These are phyloP conservation scores for Hipposideros larvatus DNA, from an alignment of 2,797 vertebrate species.

Conservation along the genomic window DNA sequence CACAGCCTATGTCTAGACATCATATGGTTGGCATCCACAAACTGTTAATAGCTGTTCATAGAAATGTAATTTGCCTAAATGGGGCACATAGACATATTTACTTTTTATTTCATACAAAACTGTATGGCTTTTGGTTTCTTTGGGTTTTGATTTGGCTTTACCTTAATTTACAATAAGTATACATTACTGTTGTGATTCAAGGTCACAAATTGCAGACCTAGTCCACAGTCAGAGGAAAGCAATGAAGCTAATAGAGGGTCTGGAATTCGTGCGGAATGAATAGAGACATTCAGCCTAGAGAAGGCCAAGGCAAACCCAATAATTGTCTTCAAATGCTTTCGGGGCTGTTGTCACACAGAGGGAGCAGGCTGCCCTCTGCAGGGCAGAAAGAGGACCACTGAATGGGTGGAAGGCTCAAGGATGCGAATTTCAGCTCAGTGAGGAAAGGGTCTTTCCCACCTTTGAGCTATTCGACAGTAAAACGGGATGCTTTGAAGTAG, in stretches of 20 bases:
- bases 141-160: neutral
- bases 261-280: neutral
- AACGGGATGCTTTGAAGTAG: neutral
- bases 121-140: neutral
- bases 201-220: neutral
- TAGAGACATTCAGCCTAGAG: neutral
- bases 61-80: neutral
- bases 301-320: neutral
- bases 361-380: constrained; percentile 56
- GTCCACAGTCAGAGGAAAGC: neutral
- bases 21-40: neutral
- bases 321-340: neutral
- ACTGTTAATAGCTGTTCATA: neutral
- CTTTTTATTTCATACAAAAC: neutral
- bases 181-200: neutral
- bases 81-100: neutral
- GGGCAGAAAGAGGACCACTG: neutral
- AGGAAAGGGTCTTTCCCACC: neutral
- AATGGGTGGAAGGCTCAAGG: neutral
- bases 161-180: neutral
- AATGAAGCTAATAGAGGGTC: neutral
- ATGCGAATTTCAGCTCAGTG: neutral
- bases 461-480: neutral
- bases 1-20: neutral
- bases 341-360: neutral